Base-by-base conservation (phyloP, 2,113 vertebrate genomes). In the Copsychus sechellarum region DNA sequence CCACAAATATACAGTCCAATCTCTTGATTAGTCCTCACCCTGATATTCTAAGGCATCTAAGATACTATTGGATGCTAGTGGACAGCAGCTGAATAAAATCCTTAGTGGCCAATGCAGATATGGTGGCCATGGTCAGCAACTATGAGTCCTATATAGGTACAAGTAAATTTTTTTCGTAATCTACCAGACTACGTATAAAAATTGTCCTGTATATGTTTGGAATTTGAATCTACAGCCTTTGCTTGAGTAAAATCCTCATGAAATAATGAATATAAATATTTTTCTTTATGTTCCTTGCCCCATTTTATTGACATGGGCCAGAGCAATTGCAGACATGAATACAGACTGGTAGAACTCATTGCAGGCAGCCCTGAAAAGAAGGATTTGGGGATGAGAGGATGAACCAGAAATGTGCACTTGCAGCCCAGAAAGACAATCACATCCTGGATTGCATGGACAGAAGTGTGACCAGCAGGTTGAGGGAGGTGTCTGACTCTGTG, bases 401-500 rank as follows among this genome's bases (percentile, higher is more conserved):
- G 24, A 71, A 26, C 20, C 25, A 62, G 34, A 11, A 56, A 7
- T 25, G 20, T 34, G 29, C 16, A 21, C 4, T 40, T 56, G 24
- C 40, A 48, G 11, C 20, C 42, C 20, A 56, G 11, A 34, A 48
- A 48, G 4, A 25, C 7, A 34, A 5, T 7, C 29, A n/a, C 2
- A 4, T 8, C 3, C 34, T 80, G 34, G 22, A n/a, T 11, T 47
- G 24, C 16, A 14, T 5, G 25, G 29, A 48, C 40, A 74, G 60
- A 56, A 64, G 8, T 5, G 18, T n/a, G 24, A 40, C 29, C 50
- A n/a, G 60, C 9, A 29, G 14, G 15, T 24, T 38, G 15, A 48
- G 25, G 29, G 20, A 54, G 20, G 13, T 17, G 29, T 40, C n/a
- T 62, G 29, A n/a, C 2, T 7, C 29, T 45, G 13, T 0, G 1